A percentile compares a stretch with the other conserved stretches of the same genome.
Conservation (phyloP, 2,888 invertebrate genomes). For the Lepas anatifera region DNA sequence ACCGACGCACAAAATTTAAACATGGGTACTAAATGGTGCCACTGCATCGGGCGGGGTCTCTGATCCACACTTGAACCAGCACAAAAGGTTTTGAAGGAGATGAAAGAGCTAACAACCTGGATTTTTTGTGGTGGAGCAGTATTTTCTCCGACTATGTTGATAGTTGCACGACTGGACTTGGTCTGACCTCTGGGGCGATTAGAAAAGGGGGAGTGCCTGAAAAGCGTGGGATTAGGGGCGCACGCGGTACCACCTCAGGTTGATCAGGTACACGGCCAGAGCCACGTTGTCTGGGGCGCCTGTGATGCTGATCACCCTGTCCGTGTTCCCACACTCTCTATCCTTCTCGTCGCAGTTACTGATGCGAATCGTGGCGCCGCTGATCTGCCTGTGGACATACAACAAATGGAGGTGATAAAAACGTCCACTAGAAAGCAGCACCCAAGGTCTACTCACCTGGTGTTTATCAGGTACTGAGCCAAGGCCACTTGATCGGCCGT, state of each 20-base stretch:
- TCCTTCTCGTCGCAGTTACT: conserved; percentile 41
- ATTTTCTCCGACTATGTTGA: too few relatives aligned
- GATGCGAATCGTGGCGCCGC: conserved; percentile 42
- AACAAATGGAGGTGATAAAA: not conserved
- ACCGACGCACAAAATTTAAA: too few relatives aligned
- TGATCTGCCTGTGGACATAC: conserved; percentile 34
- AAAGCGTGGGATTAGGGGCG: not conserved
- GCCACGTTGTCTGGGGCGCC: conserved; percentile 40
- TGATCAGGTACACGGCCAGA: conserved; percentile 41
- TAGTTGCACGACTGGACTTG: too few relatives aligned
- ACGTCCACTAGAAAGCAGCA: not conserved
- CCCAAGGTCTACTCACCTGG: conserved; percentile 62
- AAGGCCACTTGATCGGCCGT: conserved; percentile 93
- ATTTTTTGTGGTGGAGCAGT: too few relatives aligned
- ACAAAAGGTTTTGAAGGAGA: too few relatives aligned
- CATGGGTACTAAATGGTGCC: too few relatives aligned
- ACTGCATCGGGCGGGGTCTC: not conserved
- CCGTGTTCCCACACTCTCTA: conserved; percentile 33
- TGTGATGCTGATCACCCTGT: conserved; percentile 40
- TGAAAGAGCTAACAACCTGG: too few relatives aligned
- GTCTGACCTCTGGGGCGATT: too few relatives aligned
- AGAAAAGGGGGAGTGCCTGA: too few relatives aligned
- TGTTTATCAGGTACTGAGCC: conserved; percentile 98
- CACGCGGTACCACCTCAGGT: conserved; percentile 33
- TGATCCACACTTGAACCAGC: not conserved